Conservation (phyloP, 2,888 invertebrate species). For the Cryptocephalus primarius region DNA sequence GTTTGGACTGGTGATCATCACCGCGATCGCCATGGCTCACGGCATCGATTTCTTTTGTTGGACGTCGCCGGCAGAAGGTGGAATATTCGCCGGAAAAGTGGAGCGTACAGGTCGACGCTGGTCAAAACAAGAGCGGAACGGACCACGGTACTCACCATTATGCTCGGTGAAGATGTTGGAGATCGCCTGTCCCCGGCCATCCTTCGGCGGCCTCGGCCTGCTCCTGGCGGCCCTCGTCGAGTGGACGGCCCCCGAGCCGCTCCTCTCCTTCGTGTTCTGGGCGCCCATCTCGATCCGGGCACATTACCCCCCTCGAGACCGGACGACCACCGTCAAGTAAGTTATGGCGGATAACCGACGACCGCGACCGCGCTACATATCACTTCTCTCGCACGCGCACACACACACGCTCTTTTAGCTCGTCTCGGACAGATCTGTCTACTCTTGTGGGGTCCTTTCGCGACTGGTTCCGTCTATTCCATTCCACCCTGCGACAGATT, state of each 20-base stretch:
- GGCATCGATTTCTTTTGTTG: no score
- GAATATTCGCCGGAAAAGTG: no score
- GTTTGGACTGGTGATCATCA: no score
- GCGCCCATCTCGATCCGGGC: conserved; percentile 65
- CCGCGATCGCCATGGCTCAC: no score
- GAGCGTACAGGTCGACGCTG: no score
- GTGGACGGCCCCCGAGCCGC: conserved; percentile 56
- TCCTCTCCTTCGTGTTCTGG: conserved; percentile 87
- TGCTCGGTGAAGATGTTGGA: conserved; percentile 92
- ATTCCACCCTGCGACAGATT: conserved; percentile 31
- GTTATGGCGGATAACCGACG: conserved; percentile 22
- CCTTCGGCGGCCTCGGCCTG: conserved; percentile 67
- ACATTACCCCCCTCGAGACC: conserved; percentile 28
- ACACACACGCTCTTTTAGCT: conserved; percentile 4
- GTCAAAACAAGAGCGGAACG: no score
- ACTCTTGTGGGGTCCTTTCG: background rate
- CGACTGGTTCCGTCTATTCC: conserved; percentile 9
- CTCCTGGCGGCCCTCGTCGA: conserved; percentile 64
- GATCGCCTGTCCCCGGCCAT: conserved; percentile 65
- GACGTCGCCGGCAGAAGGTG: no score
- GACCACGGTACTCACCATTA: conserved; percentile 58
- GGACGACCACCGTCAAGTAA: conserved; percentile 24
- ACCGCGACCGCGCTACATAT: conserved; percentile 19
- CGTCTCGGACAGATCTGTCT: conserved; percentile 10
- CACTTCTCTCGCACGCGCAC: conserved; percentile 17